Conservation (phyloP, 2,888 invertebrate species). For the Hirtodrosophila duncani region DNA sequence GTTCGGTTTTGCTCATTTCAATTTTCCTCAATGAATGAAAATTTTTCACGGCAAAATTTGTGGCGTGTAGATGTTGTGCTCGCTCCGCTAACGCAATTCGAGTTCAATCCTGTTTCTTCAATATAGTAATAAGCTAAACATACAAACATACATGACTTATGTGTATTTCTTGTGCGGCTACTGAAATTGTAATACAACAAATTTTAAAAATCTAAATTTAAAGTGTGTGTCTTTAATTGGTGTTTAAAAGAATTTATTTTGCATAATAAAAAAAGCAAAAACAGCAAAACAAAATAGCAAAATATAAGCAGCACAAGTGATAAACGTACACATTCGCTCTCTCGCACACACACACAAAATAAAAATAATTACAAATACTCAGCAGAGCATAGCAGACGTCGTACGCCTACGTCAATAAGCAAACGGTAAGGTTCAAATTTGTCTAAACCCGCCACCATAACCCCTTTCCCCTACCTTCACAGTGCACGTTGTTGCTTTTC, state of each 20-base stretch:
- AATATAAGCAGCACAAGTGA: conserved; percentile 1
- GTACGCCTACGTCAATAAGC: conserved; percentile 66
- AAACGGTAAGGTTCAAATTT: conserved; percentile 61
- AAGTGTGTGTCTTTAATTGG: conserved; percentile 38
- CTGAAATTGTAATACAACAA: conserved; percentile 23
- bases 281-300: conserved; percentile 34
- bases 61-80: conserved; percentile 46
- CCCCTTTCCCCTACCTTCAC: conserved; percentile 3
- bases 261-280: conserved; percentile 58
- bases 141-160: conserved; percentile 18
- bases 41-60: conserved; percentile 67
- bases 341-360: conserved; percentile 32
- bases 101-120: too few species aligned
- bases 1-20: conserved; percentile 58
- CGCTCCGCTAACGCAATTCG: too few species aligned
- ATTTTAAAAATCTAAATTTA: conserved; percentile 37
- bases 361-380: conserved; percentile 17
- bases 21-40: conserved; percentile 73
- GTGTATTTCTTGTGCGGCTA: too few species aligned
- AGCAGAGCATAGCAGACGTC: conserved; percentile 14
- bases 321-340: conserved; percentile 19
- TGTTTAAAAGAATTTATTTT: conserved; percentile 46
- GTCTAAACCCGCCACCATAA: conserved; percentile 18
- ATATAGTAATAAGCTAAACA: too few species aligned
- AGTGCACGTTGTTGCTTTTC: conserved; percentile 1